These are phyloP conservation scores for Clarias macrocephalus DNA, from an alignment of 2,113 vertebrate species.

Conservation along the genomic window DNA sequence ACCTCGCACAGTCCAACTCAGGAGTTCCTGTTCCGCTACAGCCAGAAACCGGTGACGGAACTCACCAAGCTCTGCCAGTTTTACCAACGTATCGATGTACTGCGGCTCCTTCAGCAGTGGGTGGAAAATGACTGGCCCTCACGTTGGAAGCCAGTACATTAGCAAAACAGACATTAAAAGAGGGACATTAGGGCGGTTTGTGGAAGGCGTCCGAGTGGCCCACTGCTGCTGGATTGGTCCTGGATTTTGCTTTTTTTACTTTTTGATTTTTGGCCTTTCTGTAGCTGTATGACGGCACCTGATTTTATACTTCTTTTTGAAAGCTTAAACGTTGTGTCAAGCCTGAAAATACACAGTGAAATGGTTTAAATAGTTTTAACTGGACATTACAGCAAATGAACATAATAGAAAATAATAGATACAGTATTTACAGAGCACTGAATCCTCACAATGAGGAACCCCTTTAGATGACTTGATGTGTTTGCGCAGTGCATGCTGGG, in stretches of 20 bases:
- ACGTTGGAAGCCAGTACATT: slow-evolving; percentile 75
- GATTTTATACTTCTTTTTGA: not conserved
- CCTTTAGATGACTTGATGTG: not conserved
- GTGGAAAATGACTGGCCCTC: slow-evolving; percentile 93
- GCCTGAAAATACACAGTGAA: not conserved
- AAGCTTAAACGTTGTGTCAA: not conserved
- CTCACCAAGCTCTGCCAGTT: slow-evolving; percentile 90
- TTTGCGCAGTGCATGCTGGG: not conserved
- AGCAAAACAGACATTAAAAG: slow-evolving; percentile 36
- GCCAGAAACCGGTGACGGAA: slow-evolving; percentile 89
- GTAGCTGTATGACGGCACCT: not conserved
- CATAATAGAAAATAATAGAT: not conserved
- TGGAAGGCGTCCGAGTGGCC: not conserved
- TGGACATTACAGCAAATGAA: not conserved
- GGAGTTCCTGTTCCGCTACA: slow-evolving; percentile 91
- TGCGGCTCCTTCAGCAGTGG: slow-evolving; percentile 89
- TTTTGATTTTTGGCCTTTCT: not conserved
- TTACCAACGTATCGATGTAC: slow-evolving; percentile 92
- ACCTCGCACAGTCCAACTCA: slow-evolving; percentile 84
- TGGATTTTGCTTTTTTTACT: not conserved
- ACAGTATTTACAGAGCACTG: not conserved
- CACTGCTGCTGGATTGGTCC: not conserved
- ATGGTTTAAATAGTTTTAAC: not conserved
- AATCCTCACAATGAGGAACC: not conserved
- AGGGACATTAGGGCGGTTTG: not conserved